Base-by-base conservation (phyloP, 2,888 invertebrate genomes). In the Alcis repandata region DNA sequence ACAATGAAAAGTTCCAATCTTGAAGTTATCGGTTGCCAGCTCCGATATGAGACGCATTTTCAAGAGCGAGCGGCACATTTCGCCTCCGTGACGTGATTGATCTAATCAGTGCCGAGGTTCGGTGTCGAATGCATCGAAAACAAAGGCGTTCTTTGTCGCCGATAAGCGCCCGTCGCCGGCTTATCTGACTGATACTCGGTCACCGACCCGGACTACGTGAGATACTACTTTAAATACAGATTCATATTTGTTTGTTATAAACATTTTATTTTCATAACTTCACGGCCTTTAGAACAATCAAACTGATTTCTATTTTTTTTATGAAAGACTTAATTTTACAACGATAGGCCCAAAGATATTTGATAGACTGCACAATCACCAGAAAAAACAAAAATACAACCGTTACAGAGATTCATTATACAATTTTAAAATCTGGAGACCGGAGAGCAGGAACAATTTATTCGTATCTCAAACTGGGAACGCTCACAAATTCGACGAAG, bases 131-230 rank as follows among this genome's bases (percentile, higher is more conserved):
- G 83, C 77, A 86, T 86, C 77, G 84, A 90, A 90, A 92, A 92
- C 91, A 91, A 90, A 88, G 84, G 85, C 84, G 78, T 83, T 88
- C 88, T 88, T 89, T 90, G 88, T 86, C 85, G 83, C 80, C 85
- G 90, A 91, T 91, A 91, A 91, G 82, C 81, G 80, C 82, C 84
- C 78, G 87, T 86, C 85, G 89, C 75, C 74, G 79, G 82, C 87
- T 91, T 92, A 92, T 92, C 91, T 88, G 69, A 64, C 80, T 83
- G 92, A 92, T 93, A 92, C 76, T 59, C 88, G 92, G 91, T 88
- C 91, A 84, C 60, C 79, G 88, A 91, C 90, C 91, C 80, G 80
- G 62, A 63, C 71, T 74, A 67, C 56, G 72, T 71, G 63, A 73
- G 74, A 70, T 69, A 73, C 69, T 72, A 66, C 65, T 64, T 59